Evolutionary conservation across 2,797 vertebrate species (phyloP), one percentile per base, ranked within the genome.

Genomic region (Phoxinus dragarum): DNA sequence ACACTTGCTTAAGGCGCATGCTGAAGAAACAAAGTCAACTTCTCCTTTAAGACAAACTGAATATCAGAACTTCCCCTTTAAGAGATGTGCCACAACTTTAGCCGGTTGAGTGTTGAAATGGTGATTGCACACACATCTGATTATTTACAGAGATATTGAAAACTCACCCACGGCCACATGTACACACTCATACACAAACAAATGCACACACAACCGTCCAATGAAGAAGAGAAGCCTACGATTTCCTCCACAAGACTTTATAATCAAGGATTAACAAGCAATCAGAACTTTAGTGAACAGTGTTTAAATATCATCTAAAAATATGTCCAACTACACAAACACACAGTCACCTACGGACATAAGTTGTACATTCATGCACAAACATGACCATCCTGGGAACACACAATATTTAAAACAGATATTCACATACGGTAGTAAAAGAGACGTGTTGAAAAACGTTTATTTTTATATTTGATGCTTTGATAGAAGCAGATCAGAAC

Each of bases 91-190:
- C 54, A 61, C 52, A 73, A 44, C 27, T 74, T 82, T 61, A 82
- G 11, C 68, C 19, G 27, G 69, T 73, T 36, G 11, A 64, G 86
- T 90, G 89, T 86, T 87, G 89, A 89, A 90, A 90, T 84, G 49
- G 59, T 71, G 85, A 84, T 90, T 88, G 81, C 88, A 86, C 84
- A 85, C 82, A 77, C 71, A 88, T 88, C 75, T 76, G 88, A 89
- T 89, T 79, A 84, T 61, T 84, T 27, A 72, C 71, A 49, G 54
- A 87, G 77, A 74, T 76, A 72, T 31, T 27, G 42, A 82, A 38
- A 56, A 34, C 49, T 67, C 73, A 56, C 44, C 54, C n/a, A 84
- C 4, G 17, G 34, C 74, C 73, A 82, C 49, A 61, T 14, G 10
- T n/a, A 76, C 38, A 75, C 71, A 86, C 69, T 75, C 40, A 69